Percentiles rank a stretch among this genome's conserved stretches.
These are phyloP conservation scores for Lutjanus erythropterus DNA, from an alignment of 2,113 vertebrate genomes.

Conservation along the genomic window DNA sequence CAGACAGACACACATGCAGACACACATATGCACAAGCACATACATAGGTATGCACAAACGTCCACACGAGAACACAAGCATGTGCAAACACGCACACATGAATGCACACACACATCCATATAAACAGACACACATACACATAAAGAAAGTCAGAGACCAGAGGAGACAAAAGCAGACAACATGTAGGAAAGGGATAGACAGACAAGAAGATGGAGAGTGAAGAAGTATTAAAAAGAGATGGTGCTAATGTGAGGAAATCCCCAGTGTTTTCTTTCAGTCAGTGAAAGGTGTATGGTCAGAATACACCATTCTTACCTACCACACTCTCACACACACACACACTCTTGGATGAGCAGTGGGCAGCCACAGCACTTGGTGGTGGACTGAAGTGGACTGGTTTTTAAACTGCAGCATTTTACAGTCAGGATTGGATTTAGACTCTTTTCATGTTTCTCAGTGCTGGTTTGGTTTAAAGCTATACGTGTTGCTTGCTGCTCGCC, in stretches of 20 bases:
- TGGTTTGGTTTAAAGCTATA: neutral
- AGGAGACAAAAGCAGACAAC: conserved; percentile 55
- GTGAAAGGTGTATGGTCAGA: conserved; percentile 16
- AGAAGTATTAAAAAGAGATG: conserved; percentile 57
- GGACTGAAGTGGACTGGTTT: conserved; percentile 42
- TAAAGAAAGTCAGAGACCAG: conserved; percentile 57
- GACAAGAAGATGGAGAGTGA: conserved; percentile 68
- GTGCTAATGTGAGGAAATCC: conserved; percentile 27
- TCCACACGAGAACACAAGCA: conserved; percentile 14
- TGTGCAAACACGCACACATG: conserved; percentile 33
- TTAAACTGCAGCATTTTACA: conserved; percentile 79
- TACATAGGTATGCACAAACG: conserved; percentile 18
- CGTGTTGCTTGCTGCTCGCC: neutral
- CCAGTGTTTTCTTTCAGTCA: conserved; percentile 30
- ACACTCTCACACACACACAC: conserved; percentile 5
- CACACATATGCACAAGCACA: conserved; percentile 25
- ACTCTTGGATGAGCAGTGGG: conserved; percentile 43
- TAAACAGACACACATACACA: conserved; percentile 50
- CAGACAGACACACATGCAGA: conserved; percentile 18
- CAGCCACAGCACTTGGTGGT: conserved; percentile 47
- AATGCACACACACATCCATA: conserved; percentile 39
- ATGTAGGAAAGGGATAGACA: conserved; percentile 50
- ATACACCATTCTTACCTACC: conserved; percentile 26
- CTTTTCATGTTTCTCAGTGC: neutral
- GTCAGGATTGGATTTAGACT: conserved; percentile 37